These are phyloP conservation scores for Ametastegia equiseti DNA, from an alignment of 2,888 invertebrate genomes.

Conservation along the genomic window DNA sequence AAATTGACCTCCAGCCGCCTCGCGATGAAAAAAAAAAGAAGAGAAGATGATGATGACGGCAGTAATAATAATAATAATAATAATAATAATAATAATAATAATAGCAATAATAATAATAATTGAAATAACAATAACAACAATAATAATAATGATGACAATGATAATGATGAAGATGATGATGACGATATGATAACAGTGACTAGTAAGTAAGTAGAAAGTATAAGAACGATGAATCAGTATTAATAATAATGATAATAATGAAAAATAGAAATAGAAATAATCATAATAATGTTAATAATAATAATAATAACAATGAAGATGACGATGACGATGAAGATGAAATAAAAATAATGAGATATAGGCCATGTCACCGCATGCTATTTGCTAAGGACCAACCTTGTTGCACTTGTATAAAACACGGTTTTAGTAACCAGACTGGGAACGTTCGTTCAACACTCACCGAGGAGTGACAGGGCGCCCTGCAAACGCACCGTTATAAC, in stretches of 20 bases:
- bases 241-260: no score
- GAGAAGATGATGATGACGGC: no score
- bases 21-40: constrained; percentile 60
- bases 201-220: neutral
- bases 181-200: constrained; percentile 44
- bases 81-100: constrained; percentile 46
- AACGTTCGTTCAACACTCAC: constrained; percentile 73
- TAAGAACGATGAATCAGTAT: neutral
- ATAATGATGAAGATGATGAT: constrained; percentile 42
- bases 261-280: constrained; percentile 51
- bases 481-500: constrained; percentile 75
- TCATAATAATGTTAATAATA: constrained; percentile 61
- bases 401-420: constrained; percentile 75
- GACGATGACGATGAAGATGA: constrained; percentile 62
- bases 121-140: constrained; percentile 50
- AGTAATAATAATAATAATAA: constrained; percentile 44
- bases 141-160: constrained; percentile 50
- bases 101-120: constrained; percentile 51
- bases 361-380: constrained; percentile 76
- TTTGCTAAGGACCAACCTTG: constrained; percentile 76
- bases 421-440: constrained; percentile 75
- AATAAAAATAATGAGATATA: constrained; percentile 65
- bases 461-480: constrained; percentile 74
- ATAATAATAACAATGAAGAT: constrained; percentile 59
- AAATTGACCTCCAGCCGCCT: constrained; percentile 61